Base-by-base conservation (phyloP, 2,888 invertebrate genomes). In the Drosophila rubida region DNA sequence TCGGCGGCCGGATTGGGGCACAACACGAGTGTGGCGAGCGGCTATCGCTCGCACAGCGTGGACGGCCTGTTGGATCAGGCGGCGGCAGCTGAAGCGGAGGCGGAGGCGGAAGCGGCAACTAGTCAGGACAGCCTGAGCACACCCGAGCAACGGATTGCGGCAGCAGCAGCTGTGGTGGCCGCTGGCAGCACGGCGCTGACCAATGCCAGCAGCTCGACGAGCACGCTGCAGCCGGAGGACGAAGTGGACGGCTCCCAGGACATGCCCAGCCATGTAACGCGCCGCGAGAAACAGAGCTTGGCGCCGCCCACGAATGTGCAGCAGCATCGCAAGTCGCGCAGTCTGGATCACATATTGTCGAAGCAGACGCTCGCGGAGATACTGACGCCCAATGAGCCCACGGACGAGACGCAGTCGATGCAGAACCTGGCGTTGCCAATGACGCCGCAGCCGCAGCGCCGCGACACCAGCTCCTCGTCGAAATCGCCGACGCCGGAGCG, bases 301-400 rank as follows among this genome's bases (percentile, higher is more conserved):
- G 55, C n/a, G n/a, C 11, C 66, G 6, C 87, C 78, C 44, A 46
- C 66, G 1, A 89, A 88, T 73, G 82, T 85, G 9, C 90, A 90
- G 13, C 90, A 90, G 50, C 91, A 92, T 76, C 89, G 94, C 65
- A 92, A 94, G 79, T 95, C 95, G 42, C 94, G 94, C 49, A 95
- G 95, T 87, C 91, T 95, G 66, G 95, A 95, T 84, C 94, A 94
- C 63, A 92, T 95, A 16, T 89, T 95, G 48, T 94, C 94, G 75
- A 90, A 91, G 63, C 83, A 88, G 44, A 86, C 88, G n/a, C 89
- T 93, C 39, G 91, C 92, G 9, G 81, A 80, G 51, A 71, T 91
- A 6, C 62, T 88, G 59, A 71, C 78, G 13, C 73, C 78, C 13
- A 78, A 69, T 35, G 88, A 87, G 9, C 86, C 79, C 30, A 80